A percentile compares a stretch with the other conserved stretches of the same genome.
Evolutionary conservation across 2,888 invertebrate genomes (phyloP).

Genomic region (Hesperia comma): DNA sequence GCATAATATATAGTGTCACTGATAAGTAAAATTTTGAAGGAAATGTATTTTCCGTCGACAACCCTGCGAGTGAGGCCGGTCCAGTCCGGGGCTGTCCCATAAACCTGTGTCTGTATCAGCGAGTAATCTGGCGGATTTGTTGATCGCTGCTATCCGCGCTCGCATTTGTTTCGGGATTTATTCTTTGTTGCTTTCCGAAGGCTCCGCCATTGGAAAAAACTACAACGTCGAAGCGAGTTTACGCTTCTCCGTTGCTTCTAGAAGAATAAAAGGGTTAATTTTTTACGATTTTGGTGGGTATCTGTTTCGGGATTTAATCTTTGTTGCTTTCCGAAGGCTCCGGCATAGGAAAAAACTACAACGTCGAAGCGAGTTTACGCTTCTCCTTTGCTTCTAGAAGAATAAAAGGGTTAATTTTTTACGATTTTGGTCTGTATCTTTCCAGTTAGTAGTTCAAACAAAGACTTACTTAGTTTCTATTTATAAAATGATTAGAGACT

Average conservation of each 20-base stretch:
- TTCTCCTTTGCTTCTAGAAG: neutral
- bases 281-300: slow-evolving; percentile 50
- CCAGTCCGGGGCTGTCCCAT: slow-evolving; percentile 75
- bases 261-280: neutral
- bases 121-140: slow-evolving; percentile 84
- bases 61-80: slow-evolving; percentile 69
- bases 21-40: too few species aligned
- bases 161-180: slow-evolving; percentile 82
- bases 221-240: neutral
- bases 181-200: slow-evolving; percentile 13
- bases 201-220: neutral
- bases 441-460: too few species aligned
- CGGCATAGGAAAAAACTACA: neutral
- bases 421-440: too few species aligned
- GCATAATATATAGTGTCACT: too few species aligned
- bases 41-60: slow-evolving; percentile 43
- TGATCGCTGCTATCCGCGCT: slow-evolving; percentile 81
- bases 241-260: neutral
- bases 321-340: slow-evolving; percentile 9
- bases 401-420: neutral
- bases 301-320: slow-evolving; percentile 78
- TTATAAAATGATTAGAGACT: too few species aligned
- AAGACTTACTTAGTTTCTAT: too few species aligned
- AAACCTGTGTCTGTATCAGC: slow-evolving; percentile 82
- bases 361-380: neutral